phyloP scores from a whole-genome alignment of 2,797 vertebrate species.

The Vireo griseus region DNA sequence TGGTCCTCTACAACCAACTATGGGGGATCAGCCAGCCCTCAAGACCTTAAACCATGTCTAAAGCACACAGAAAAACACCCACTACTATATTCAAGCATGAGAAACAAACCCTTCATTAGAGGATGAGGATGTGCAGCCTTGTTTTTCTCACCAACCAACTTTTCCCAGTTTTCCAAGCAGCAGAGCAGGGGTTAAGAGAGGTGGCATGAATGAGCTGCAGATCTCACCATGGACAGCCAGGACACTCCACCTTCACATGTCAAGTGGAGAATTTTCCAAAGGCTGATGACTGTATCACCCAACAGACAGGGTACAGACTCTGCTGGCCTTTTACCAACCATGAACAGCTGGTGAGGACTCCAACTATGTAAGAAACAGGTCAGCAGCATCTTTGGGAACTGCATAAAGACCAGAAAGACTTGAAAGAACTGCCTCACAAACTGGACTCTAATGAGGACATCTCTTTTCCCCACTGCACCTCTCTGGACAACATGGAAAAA shows the following conservation, averaged over 20 bases:
- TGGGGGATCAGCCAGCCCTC: background rate
- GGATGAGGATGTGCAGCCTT: background rate
- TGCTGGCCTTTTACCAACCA: background rate
- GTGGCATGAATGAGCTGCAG: rapidly evolving
- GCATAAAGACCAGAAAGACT: background rate
- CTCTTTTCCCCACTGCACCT: background rate
- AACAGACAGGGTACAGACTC: background rate
- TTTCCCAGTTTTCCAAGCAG: background rate
- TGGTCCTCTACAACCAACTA: background rate
- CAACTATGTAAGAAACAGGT: rapidly evolving
- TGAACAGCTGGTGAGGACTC: background rate
- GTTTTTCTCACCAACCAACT: background rate
- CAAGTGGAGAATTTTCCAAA: background rate
- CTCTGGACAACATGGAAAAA: background rate
- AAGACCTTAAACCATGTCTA: background rate
- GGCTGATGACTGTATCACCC: background rate
- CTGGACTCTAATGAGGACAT: background rate
- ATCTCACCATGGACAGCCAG: background rate
- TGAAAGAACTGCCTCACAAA: background rate
- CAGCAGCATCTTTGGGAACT: background rate
- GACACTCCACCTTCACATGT: background rate
- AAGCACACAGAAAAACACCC: background rate
- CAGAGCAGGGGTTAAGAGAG: background rate
- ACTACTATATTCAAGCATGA: background rate
- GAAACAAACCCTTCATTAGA: background rate